A percentile compares a stretch with the other conserved stretches of the same genome.
phyloP scores from a whole-genome alignment of 37 sponge, comb jelly and placozoan genomes.

The Bolinopsis microptera region DNA sequence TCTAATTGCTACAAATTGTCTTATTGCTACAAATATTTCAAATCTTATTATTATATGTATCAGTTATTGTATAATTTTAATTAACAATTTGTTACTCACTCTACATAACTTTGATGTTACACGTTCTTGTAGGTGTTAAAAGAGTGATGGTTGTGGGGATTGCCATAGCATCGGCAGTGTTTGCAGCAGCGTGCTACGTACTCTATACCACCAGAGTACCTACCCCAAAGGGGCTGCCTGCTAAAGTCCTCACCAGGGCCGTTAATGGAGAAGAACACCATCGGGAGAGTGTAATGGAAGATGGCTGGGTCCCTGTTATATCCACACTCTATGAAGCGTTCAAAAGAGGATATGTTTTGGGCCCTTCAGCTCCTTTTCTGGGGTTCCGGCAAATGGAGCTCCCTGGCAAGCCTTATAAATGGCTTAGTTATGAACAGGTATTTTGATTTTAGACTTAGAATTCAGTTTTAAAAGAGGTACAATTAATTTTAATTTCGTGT shows the following conservation, averaged over 20 bases:
- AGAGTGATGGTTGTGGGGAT: not conserved
- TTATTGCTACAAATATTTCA: not conserved
- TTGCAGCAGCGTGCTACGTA: not conserved
- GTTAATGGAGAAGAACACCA: conserved; percentile 4
- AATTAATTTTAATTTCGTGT: too few relatives aligned
- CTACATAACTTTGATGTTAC: not conserved
- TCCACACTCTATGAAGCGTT: conserved; percentile 25
- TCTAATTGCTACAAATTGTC: not conserved
- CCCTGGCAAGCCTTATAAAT: conserved; percentile 24
- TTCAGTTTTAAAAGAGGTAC: too few relatives aligned
- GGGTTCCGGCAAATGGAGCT: not conserved
- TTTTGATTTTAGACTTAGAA: not conserved
- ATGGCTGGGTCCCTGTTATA: conserved; percentile 6
- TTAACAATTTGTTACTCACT: too few relatives aligned
- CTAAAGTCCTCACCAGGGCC: not conserved
- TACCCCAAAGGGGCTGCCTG: not conserved
- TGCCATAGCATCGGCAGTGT: not conserved
- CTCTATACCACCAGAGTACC: conserved; percentile 24
- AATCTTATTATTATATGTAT: too few relatives aligned
- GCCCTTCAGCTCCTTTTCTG: conserved; percentile 36
- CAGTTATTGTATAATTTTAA: too few relatives aligned
- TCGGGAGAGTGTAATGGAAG: not conserved
- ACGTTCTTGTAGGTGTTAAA: not conserved
- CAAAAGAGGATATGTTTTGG: not conserved
- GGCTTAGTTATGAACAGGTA: conserved; percentile 35